Base-by-base conservation (phyloP, 2,888 invertebrate species). In the Drosophila conformis region DNA sequence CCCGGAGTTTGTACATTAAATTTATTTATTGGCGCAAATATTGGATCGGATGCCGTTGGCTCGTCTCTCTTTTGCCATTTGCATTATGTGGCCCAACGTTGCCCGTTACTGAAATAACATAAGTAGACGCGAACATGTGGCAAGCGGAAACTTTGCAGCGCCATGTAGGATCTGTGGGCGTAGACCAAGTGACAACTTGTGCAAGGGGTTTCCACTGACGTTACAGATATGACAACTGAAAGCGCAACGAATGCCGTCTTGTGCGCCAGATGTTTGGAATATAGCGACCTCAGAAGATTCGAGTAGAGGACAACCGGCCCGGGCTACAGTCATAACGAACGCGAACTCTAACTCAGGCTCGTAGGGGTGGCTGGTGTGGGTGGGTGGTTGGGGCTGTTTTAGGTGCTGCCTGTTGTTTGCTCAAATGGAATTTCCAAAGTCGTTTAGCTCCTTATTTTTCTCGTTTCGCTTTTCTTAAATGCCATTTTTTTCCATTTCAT, bases 1-100 rank as follows among this genome's bases (percentile, higher is more conserved):
- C 74, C 70, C 77, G 81, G 89, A 87, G 89, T 83, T 89, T 80
- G 77, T 87, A 83, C 90, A 91, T 91, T 91, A 90, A 90, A 78
- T 83, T 90, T 91, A 91, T 91, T 91, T 91, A 91, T 91, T 91
- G 81, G 73, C 77, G 86, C 87, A 90, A 84, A 91, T 91, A 91
- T 91, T 91, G 91, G 84, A 91, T 91, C 91, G 87, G 83, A 89
- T 83, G 89, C 72, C 72, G 76, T 69, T 81, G 80, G 61, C 76
- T 69, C 60, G 65, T 38, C 27, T 73, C 76, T 78, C 69, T 76
- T 40, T 49, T 72, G 73, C 72, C 76, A 80, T 79, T 83, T 87
- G 88, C 88, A 86, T 85, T 82, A 80, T 87, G 77, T 69, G 70
- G 63, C 36, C 64, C 76, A 49, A 27, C 56, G 65, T 70, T 60